Conservation (phyloP, 2,888 invertebrate genomes). For the Spatulosminthurus flaviceps region DNA sequence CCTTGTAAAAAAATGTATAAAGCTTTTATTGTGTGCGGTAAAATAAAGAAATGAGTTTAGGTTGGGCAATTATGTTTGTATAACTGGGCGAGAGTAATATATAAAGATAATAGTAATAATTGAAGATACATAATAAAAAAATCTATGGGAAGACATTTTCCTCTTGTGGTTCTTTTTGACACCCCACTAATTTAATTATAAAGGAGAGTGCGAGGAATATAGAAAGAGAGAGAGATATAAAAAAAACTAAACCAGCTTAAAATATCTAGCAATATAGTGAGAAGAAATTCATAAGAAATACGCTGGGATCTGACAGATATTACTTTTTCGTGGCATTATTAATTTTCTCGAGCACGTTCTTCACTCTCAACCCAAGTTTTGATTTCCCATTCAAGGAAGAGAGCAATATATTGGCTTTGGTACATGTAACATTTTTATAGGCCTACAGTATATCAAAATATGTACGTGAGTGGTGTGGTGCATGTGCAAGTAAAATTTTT, state of each 20-base stretch:
- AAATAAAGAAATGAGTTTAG: too few species aligned
- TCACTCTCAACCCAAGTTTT: slow-evolving; percentile 5
- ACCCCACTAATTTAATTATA: slow-evolving; percentile 25
- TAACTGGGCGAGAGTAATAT: not conserved
- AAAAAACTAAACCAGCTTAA: not conserved
- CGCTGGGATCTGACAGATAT: slow-evolving; percentile 20
- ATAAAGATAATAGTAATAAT: not conserved
- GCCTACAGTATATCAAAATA: too few species aligned
- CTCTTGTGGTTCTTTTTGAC: slow-evolving; percentile 15
- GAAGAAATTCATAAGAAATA: not conserved
- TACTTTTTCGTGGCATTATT: slow-evolving; percentile 25
- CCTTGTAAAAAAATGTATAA: too few species aligned
- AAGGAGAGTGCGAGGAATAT: not conserved
- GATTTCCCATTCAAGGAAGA: not conserved
- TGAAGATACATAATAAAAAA: not conserved
- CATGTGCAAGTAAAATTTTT: too few species aligned
- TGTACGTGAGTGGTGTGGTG: too few species aligned
- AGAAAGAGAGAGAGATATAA: not conserved
- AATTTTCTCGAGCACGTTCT: slow-evolving; percentile 28
- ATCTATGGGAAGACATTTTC: not conserved
- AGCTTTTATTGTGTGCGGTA: too few species aligned
- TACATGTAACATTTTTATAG: too few species aligned
- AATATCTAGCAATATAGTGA: not conserved
- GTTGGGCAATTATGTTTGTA: not conserved
- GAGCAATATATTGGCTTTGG: too few species aligned